Base-by-base conservation (phyloP, 2,888 invertebrate species). In the Acleris laterana region DNA sequence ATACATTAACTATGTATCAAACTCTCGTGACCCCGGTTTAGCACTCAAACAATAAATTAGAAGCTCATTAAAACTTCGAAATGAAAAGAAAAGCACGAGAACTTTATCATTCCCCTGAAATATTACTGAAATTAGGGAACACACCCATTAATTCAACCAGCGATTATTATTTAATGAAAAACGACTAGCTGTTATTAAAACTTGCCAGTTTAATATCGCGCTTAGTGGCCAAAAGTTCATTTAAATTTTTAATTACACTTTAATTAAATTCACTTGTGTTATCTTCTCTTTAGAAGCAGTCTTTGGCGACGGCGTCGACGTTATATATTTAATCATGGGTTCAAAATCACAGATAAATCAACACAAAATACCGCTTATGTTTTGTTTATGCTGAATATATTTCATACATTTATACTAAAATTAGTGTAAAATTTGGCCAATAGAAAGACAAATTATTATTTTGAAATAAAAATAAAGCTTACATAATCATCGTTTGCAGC, bases 91-190 rank as follows among this genome's bases (percentile, higher is more conserved):
- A 38, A 38, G 13, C 38, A 38, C 4, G 13, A 38, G 38, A 38
- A 76, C 70, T 74, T 74, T 72, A 61, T 49, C 17, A 69, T 70
- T 68, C 63, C 13, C 57, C n/a, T 38, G 19, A 32, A 55, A 55
- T 11, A 22, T 17, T 28, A 55, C 16, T 46, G 17, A 17, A 46
- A 46, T 16, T 16, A 38, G 38, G 38, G 13, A 53, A 53, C 32
- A 42, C 38, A 11, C 20, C 16, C 46, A 57, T 62, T 55, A 44
- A 48, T 49, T 55, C 53, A 32, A 46, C 16, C 42, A 57, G 11
- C 46, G 17, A 46, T 28, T 46, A 57, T 13, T 38, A 11, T 46
- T 5, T 44, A 61, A 20, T 22, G 32, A 60, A 61, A 56, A 52
- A 32, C 49, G 38, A 48, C 61, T 55, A 55, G 19, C 42, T 13